Evolutionary conservation across 2,797 vertebrate species (phyloP).

Genomic region (Falco concolor): DNA sequence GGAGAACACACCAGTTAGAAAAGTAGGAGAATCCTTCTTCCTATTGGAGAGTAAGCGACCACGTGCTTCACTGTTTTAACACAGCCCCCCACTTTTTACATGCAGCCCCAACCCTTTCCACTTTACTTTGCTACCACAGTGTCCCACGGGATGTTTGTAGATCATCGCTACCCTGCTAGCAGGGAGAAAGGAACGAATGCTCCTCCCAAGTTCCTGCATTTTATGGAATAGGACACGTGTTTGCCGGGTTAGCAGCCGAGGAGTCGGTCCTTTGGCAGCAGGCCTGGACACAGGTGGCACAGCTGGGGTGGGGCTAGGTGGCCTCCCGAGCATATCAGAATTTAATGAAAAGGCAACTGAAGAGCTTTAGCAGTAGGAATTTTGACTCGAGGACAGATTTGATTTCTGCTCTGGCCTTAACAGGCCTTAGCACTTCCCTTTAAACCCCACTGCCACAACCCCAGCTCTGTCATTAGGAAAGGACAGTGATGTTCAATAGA

Average conservation of each 20-base stretch:
- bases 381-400: background rate
- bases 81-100: background rate
- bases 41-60: background rate
- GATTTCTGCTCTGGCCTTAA: background rate
- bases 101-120: background rate
- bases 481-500: background rate
- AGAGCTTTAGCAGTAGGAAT: background rate
- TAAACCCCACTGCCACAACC: rapidly evolving
- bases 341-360: background rate
- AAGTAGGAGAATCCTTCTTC: background rate
- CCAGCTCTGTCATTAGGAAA: background rate
- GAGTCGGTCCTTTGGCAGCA: background rate
- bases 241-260: background rate
- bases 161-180: background rate
- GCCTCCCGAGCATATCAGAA: background rate
- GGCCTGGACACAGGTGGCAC: background rate
- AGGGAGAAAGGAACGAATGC: background rate
- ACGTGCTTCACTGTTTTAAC: background rate
- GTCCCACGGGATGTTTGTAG: background rate
- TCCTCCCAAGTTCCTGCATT: background rate
- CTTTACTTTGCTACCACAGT: background rate
- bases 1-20: background rate
- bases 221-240: background rate
- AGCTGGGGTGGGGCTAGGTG: background rate
- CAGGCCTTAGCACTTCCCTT: background rate